Evolutionary conservation across 1,140 invertebrate species (phyloP).

Genomic region (Zophobas morio): DNA sequence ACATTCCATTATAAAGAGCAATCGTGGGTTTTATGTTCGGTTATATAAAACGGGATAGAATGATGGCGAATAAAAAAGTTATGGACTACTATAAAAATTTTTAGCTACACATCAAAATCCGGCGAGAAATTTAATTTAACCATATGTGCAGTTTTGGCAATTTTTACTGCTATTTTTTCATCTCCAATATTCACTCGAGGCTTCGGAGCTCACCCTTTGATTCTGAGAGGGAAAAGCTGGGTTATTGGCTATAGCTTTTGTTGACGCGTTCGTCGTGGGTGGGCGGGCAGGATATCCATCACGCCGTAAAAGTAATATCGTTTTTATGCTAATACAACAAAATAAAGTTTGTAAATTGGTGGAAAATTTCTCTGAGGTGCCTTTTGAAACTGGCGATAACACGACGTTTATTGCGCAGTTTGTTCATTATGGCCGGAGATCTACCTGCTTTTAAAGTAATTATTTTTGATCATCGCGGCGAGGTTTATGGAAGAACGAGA

Average conservation of each 20-base stretch:
- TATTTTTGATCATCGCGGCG: not conserved
- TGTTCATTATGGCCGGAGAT: not conserved
- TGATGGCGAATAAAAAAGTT: constrained; percentile 7
- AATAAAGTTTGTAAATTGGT: not conserved
- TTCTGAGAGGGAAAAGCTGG: not conserved
- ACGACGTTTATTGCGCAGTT: not conserved
- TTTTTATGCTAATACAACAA: constrained; percentile 1
- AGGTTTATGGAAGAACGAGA: too few relatives aligned
- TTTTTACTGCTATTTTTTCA: not conserved
- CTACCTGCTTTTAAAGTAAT: not conserved
- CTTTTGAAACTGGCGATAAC: not conserved
- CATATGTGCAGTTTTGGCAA: constrained; percentile 4
- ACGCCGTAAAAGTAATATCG: not conserved
- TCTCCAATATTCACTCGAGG: not conserved
- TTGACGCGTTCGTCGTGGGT: not conserved
- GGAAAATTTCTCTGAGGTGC: not conserved
- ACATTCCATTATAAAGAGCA: constrained; percentile 8
- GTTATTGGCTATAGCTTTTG: not conserved
- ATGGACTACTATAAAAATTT: constrained; percentile 4
- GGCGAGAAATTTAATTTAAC: constrained; percentile 6
- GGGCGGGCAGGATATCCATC: not conserved
- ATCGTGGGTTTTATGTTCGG: constrained; percentile 14
- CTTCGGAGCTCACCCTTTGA: not conserved
- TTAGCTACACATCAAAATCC: constrained; percentile 8
- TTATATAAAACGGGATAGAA: not conserved